Conservation (phyloP, 2,888 invertebrate genomes). For the Eupithecia subfuscata region DNA sequence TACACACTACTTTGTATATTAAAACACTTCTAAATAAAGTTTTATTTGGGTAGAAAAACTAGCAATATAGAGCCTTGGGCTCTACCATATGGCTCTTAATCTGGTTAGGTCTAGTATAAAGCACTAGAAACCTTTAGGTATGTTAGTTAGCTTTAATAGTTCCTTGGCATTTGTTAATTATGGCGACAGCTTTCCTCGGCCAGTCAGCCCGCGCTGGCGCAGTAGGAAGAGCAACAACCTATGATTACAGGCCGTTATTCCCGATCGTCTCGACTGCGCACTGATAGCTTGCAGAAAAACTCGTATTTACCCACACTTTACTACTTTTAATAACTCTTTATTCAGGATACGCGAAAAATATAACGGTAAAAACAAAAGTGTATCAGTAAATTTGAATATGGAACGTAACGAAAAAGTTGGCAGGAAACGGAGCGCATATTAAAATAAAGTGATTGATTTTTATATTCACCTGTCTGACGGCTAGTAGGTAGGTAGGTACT, state of each 20-base stretch:
- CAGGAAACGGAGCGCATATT: slow-evolving; percentile 58
- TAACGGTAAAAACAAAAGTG: slow-evolving; percentile 39
- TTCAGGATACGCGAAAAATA: slow-evolving; percentile 35
- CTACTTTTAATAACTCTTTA: slow-evolving; percentile 22
- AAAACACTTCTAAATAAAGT: neutral
- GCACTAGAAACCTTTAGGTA: slow-evolving; percentile 2
- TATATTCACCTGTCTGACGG: slow-evolving; percentile 78
- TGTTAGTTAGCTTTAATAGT: slow-evolving; percentile 25
- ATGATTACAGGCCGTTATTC: slow-evolving; percentile 83
- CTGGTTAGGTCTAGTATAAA: neutral
- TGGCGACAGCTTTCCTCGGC: slow-evolving; percentile 59
- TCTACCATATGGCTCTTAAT: neutral
- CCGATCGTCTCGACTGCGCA: slow-evolving; percentile 71
- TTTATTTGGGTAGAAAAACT: neutral
- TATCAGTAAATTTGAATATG: slow-evolving; percentile 49
- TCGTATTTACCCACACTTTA: slow-evolving; percentile 19
- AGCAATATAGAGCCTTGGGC: neutral
- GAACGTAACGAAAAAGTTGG: slow-evolving; percentile 48
- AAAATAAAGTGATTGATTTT: slow-evolving; percentile 53
- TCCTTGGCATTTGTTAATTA: slow-evolving; percentile 35
- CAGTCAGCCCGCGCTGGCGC: slow-evolving; percentile 64
- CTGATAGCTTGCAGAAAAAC: slow-evolving; percentile 66
- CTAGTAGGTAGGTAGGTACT: slow-evolving; percentile 68
- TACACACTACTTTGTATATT: too few species aligned
- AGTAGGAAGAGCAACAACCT: slow-evolving; percentile 83